Conservation (phyloP, 2,113 vertebrate species). For the Pycnonotus jocosus region DNA sequence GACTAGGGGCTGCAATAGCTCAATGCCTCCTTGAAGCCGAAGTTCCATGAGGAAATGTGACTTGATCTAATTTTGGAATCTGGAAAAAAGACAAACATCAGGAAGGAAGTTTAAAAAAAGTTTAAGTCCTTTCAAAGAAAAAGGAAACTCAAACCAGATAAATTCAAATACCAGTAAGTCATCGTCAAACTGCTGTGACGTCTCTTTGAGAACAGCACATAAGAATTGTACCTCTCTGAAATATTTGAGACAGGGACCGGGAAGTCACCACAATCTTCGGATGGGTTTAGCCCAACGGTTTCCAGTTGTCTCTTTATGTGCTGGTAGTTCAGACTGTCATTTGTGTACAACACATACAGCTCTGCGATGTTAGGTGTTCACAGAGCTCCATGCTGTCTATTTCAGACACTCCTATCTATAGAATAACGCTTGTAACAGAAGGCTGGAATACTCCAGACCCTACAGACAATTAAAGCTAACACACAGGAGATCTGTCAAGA, state of each 20-base stretch:
- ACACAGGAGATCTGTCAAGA: neutral
- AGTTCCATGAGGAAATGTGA: constrained; percentile 56
- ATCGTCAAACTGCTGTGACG: neutral
- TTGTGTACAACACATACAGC: neutral
- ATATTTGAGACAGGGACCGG: neutral
- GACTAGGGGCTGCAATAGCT: constrained; percentile 56
- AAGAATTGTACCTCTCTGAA: neutral
- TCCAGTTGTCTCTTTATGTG: neutral
- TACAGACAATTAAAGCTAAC: neutral
- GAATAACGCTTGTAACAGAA: neutral
- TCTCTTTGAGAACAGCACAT: neutral
- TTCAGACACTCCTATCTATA: neutral
- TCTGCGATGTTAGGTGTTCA: neutral
- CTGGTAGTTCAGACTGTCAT: neutral
- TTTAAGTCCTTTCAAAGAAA: constrained; percentile 27
- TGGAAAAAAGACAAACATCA: constrained; percentile 62
- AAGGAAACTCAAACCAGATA: constrained; percentile 31
- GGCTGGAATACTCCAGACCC: neutral
- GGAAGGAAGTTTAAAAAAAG: constrained; percentile 60
- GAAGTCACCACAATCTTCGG: neutral
- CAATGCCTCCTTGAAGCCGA: constrained; percentile 52
- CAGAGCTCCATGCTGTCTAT: neutral
- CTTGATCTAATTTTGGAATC: constrained; percentile 65
- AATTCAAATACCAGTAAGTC: neutral
- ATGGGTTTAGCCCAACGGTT: neutral